phyloP scores from a whole-genome alignment of 2,113 vertebrate genomes.

The Baryphthengus martii region DNA sequence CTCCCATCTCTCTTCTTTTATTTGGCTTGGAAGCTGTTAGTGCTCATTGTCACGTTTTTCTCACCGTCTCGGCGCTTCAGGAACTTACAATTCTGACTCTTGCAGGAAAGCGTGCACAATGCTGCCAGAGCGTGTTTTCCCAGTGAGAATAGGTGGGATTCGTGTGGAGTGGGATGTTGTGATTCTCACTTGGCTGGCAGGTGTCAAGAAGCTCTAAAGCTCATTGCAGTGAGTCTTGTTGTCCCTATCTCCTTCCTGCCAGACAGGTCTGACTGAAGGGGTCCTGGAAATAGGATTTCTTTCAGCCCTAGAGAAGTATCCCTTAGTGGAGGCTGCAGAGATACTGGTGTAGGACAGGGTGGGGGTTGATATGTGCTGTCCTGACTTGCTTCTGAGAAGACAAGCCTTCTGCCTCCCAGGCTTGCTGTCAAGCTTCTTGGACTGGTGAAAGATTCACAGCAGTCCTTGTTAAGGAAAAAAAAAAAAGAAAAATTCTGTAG shows the following conservation, averaged over 20 bases:
- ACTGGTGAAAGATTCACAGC: not conserved
- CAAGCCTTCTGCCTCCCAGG: not conserved
- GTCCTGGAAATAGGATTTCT: not conserved
- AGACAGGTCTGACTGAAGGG: not conserved
- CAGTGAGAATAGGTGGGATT: not conserved
- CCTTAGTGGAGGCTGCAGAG: not conserved
- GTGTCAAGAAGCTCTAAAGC: not conserved
- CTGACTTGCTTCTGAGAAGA: not conserved
- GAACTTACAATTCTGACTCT: not conserved
- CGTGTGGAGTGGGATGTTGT: not conserved
- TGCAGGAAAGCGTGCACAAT: fast-evolving
- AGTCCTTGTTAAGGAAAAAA: not conserved
- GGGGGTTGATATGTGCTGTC: not conserved
- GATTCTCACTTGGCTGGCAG: not conserved
- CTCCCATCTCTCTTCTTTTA: not conserved
- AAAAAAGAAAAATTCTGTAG: not conserved
- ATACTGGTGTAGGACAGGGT: not conserved
- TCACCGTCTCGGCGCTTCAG: not conserved
- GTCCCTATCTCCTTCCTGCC: not conserved
- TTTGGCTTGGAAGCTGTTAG: not conserved
- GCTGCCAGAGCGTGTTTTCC: not conserved
- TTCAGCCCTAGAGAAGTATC: not conserved
- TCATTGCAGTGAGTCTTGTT: fast-evolving
- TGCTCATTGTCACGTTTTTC: not conserved
- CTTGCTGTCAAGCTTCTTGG: not conserved